Evolutionary conservation across 2,797 vertebrate species (phyloP).

Genomic region (Pipistrellus kuhlii): DNA sequence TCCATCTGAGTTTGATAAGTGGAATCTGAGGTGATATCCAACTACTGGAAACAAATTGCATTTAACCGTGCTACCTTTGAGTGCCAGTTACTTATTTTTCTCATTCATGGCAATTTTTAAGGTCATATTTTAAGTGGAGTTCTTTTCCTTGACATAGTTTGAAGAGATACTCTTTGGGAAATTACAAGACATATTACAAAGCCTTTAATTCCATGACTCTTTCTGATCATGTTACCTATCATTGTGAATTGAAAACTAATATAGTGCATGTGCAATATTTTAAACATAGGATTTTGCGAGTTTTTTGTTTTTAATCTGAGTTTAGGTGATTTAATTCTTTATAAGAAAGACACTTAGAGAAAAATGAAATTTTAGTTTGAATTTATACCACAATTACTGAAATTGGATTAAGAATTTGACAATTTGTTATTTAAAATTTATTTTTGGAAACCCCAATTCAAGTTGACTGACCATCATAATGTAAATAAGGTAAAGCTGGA

Average conservation of each 20-base stretch:
- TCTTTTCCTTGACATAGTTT: not conserved
- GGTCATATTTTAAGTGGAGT: conserved; percentile 39
- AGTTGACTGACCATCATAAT: not conserved
- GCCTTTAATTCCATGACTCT: not conserved
- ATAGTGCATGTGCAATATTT: conserved; percentile 26
- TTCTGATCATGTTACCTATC: conserved; percentile 2
- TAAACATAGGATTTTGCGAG: not conserved
- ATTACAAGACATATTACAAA: not conserved
- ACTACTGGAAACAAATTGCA: not conserved
- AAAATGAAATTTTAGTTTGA: conserved; percentile 49
- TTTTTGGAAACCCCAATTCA: conserved; percentile 16
- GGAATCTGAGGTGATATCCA: conserved; percentile 73
- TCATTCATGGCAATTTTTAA: conserved; percentile 10
- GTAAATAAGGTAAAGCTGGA: conserved; percentile 24
- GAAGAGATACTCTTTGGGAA: conserved; percentile 36
- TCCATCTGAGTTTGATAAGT: conserved; percentile 68
- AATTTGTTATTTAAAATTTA: conserved; percentile 14
- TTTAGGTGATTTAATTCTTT: conserved; percentile 1
- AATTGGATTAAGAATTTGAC: not conserved
- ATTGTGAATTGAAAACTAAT: conserved; percentile 50
- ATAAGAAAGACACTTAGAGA: not conserved
- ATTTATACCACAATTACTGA: not conserved
- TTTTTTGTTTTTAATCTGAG: not conserved
- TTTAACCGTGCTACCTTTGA: conserved; percentile 2
- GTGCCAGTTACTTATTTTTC: conserved; percentile 44